Conservation (phyloP, 2,797 vertebrate species). For the Pangasius larnaudii region DNA sequence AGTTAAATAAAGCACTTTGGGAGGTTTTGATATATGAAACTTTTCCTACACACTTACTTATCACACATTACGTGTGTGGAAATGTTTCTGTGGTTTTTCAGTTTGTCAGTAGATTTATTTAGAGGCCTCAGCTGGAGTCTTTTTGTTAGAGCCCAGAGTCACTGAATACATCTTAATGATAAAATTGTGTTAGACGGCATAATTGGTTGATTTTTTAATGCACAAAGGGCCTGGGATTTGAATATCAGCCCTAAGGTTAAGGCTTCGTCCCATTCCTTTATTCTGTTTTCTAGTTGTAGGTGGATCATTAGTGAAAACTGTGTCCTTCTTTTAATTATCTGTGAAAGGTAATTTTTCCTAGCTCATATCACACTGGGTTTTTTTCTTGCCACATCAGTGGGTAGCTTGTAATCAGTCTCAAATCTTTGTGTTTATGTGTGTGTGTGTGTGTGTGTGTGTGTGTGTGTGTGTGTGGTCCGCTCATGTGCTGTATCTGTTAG, state of each 20-base stretch:
- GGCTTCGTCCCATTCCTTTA: not conserved
- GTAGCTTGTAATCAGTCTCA: not conserved
- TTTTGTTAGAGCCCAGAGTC: not conserved
- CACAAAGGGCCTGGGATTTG: not conserved
- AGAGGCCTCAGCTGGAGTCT: not conserved
- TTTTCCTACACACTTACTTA: not conserved
- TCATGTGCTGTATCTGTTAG: not conserved
- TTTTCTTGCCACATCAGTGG: not conserved
- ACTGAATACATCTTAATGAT: not conserved
- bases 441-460: conserved; percentile 2
- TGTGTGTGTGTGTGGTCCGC: not conserved
- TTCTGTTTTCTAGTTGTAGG: conserved; percentile 5
- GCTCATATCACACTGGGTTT: not conserved
- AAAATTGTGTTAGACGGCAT: not conserved
- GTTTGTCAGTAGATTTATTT: no score
- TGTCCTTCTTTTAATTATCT: not conserved
- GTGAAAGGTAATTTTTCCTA: not conserved
- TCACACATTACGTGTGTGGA: not conserved
- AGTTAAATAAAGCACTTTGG: not conserved
- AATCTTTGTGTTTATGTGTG: not conserved
- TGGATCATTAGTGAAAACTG: not conserved
- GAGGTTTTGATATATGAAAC: not conserved
- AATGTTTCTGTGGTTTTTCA: not conserved
- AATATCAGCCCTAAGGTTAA: not conserved
- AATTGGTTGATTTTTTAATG: not conserved